Evolutionary conservation across 2,113 vertebrate genomes (phyloP), one percentile per base, ranked within the genome.

Genomic region (Prionailurus bengalensis): DNA sequence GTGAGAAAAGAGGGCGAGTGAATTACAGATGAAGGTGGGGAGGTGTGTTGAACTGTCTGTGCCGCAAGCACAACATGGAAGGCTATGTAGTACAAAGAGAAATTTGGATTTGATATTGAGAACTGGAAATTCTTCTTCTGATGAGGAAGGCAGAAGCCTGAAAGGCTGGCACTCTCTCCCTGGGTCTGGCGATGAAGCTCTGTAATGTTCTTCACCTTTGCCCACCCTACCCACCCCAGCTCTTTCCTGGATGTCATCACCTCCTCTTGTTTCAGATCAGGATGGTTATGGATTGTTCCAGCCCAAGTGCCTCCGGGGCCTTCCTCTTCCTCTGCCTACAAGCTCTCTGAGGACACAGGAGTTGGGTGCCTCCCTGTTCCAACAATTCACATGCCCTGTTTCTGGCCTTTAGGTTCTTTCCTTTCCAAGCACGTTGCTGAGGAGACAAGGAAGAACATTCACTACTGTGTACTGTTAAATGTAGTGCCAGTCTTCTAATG

Each of bases 261-360:
- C 82, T 82, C 63, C 66, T 85, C 66, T 55, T 76, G 63, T 71
- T 70, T 91, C 39, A 79, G 36, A 65, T 31, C 39, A 86, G 55
- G 61, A 65, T 39, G 21, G 45, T 21, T 53, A 61, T 7, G 10
- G n/a, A 3, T 48, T 65, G n/a, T 89, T 86, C 58, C 63, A 83
- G 14, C 7, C 6, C 2, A 53, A 11, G 3, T 65, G 33, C 36
- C 31, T 85, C 76, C 11, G 19, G 51, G 86, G 63, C 12, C n/a
- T 97, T 97, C 76, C 61, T 95, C 36, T 71, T 98, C 55, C 63
- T 74, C 55, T 66, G 51, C 85, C 48, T 55, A 53, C 86, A 95
- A 58, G 55, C 87, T 70, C 61, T 94, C 45, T 42, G 74, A 97
- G 78, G 39, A 68, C 55, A 19, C 6, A 63, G 45, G 21, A 71